Conservation (phyloP, 2,797 vertebrate species). For the Pithecia hirsuta region DNA sequence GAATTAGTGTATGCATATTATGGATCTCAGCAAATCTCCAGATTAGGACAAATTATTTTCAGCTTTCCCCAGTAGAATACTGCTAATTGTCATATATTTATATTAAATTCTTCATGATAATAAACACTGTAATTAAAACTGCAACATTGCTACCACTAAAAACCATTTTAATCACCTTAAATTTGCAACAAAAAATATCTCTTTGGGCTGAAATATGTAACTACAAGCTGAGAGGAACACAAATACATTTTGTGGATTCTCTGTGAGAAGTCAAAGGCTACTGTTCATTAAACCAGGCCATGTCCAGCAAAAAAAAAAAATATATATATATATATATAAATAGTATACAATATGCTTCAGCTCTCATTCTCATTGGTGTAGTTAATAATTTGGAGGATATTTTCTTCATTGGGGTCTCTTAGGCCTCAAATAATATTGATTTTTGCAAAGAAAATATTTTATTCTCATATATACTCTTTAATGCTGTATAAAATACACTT, state of each 20-base stretch:
- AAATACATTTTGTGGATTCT: background rate
- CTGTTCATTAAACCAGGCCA: background rate
- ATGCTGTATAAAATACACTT: background rate
- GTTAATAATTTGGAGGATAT: background rate
- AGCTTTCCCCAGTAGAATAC: slow-evolving; percentile 7
- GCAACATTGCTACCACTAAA: slow-evolving; percentile 46
- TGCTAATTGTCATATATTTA: slow-evolving; percentile 58
- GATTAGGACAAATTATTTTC: slow-evolving; percentile 54
- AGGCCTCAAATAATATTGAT: background rate
- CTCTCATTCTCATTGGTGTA: background rate
- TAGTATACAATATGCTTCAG: background rate
- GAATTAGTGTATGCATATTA: background rate
- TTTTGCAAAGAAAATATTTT: background rate
- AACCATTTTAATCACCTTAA: slow-evolving; percentile 58
- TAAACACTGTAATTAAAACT: slow-evolving; percentile 52
- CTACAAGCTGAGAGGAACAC: background rate
- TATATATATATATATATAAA: background rate
- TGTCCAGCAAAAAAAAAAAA: background rate
- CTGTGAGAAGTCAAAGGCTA: background rate
- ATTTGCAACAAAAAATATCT: slow-evolving; percentile 30
- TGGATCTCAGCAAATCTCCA: slow-evolving; percentile 40
- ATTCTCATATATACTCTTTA: background rate
- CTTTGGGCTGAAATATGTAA: background rate
- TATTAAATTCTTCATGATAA: slow-evolving; percentile 61
- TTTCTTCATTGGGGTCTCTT: background rate